Percentiles rank a stretch among this genome's conserved stretches.
These are phyloP conservation scores for Chiroxiphia lanceolata DNA, from an alignment of 2,797 vertebrate genomes.

Conservation along the genomic window DNA sequence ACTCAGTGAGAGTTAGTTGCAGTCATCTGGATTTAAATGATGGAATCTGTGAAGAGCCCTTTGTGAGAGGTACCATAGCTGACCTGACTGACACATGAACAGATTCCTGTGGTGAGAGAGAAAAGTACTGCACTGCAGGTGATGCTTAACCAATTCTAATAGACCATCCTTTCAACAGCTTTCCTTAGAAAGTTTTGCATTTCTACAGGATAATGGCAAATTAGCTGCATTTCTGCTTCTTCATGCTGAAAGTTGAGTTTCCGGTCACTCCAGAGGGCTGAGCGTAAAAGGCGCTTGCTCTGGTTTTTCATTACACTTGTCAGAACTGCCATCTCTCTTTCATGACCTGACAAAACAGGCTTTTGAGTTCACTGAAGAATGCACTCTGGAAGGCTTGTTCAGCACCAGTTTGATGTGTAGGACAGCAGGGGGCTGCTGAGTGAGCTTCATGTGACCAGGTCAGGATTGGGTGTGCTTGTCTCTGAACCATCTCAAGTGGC, in stretches of 20 bases:
- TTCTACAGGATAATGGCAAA: not conserved
- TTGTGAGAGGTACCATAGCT: not conserved
- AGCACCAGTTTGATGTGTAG: not conserved
- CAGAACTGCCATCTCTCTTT: not conserved
- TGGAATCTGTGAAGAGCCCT: not conserved
- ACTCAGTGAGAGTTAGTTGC: not conserved
- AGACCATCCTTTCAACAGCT: not conserved
- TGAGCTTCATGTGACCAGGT: not conserved
- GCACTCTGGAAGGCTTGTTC: not conserved
- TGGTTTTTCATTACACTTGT: slow-evolving; percentile 3
- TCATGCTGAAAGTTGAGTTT: slow-evolving; percentile 42
- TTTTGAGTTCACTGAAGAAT: not conserved
- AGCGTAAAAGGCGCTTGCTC: not conserved
- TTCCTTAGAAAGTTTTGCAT: not conserved
- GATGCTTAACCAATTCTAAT: not conserved
- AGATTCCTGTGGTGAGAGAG: not conserved
- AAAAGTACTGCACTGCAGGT: not conserved
- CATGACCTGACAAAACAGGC: not conserved
- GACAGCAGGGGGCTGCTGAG: not conserved
- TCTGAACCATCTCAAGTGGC: not conserved
- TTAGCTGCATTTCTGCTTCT: not conserved
- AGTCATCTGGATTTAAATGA: not conserved
- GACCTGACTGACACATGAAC: not conserved
- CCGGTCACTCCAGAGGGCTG: not conserved
- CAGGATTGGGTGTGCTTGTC: not conserved